A percentile compares a stretch with the other conserved stretches of the same genome.
Conservation (phyloP, 1,140 invertebrate species). For the Cotesia glomerata region DNA sequence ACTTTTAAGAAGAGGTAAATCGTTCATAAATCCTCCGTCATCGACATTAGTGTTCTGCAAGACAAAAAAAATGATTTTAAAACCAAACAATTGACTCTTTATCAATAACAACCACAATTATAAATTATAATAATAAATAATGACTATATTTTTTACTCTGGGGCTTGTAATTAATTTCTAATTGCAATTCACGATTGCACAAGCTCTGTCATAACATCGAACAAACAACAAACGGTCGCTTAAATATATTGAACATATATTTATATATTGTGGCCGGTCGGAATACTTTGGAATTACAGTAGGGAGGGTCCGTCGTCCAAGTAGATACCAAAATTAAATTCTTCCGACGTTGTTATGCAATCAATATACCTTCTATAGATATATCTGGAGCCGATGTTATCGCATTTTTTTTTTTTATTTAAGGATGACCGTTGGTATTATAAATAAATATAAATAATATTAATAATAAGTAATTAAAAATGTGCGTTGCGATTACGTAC, state of each 20-base stretch:
- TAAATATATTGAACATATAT: not conserved
- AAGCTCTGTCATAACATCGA: no score
- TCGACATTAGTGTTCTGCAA: constrained; percentile 82
- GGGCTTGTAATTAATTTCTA: no score
- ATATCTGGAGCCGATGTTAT: constrained; percentile 25
- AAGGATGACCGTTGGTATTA: not conserved
- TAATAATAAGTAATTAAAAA: constrained; percentile 32
- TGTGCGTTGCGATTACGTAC: constrained; percentile 57
- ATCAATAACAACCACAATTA: no score
- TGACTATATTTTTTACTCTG: not conserved
- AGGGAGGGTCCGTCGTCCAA: constrained; percentile 1
- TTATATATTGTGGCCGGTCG: not conserved
- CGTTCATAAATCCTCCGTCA: constrained; percentile 85
- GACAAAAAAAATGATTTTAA: constrained; percentile 13
- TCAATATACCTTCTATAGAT: constrained; percentile 12
- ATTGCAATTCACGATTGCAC: no score
- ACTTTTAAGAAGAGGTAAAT: constrained; percentile 88
- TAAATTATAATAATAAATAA: constrained; percentile 14
- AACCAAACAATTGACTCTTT: no score
- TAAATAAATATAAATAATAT: not conserved
- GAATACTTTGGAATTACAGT: constrained; percentile 22
- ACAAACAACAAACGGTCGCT: no score
- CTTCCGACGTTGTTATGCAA: constrained; percentile 26
- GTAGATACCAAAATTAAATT: constrained; percentile 34
- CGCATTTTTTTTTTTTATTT: constrained; percentile 17